Evolutionary conservation across 2,888 invertebrate species (phyloP).

Genomic region (Pachycephus smyrnensis): DNA sequence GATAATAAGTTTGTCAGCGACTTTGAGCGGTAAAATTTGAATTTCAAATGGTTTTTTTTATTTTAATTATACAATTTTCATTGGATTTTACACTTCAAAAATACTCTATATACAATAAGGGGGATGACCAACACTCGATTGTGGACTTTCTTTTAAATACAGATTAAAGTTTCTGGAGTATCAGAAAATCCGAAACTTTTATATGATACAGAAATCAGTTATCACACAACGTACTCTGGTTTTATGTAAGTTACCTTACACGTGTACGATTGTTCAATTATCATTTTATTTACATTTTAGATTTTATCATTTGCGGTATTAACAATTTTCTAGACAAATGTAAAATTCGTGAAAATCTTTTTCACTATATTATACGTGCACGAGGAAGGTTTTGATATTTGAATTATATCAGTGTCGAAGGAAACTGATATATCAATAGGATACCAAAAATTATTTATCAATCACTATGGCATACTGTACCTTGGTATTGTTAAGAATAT

Average conservation of each 20-base stretch:
- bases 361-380: no score
- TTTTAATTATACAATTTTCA: background rate
- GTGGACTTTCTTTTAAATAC: background rate
- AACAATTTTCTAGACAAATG: background rate
- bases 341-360: no score
- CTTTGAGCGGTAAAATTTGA: background rate
- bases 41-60: background rate
- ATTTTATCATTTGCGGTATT: background rate
- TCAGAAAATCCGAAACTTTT: background rate
- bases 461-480: background rate
- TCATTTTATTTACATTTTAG: no score
- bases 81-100: background rate
- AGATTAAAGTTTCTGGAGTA: background rate
- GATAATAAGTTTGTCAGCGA: background rate
- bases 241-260: no score
- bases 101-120: background rate
- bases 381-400: background rate
- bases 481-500: background rate
- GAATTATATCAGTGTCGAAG: background rate
- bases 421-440: background rate
- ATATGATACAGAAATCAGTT: background rate
- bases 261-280: no score
- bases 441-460: background rate
- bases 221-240: background rate
- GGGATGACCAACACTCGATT: background rate